Evolutionary conservation across 1,140 invertebrate genomes (phyloP).

Genomic region (Steinernema khuongi): DNA sequence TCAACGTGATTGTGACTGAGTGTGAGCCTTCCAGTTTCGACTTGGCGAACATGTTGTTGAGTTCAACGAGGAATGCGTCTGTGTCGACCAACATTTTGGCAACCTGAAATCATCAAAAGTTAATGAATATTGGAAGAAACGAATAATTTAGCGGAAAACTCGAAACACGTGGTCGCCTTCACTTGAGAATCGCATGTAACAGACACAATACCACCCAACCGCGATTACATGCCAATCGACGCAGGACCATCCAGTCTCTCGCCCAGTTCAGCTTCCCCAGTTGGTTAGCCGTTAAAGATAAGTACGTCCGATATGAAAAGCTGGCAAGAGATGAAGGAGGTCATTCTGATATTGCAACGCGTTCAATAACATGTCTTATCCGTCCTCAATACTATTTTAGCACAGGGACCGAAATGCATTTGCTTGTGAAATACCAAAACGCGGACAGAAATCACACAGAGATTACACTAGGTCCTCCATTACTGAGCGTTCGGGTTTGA

Average conservation of each 20-base stretch:
- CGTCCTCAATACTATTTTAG: too few relatives aligned
- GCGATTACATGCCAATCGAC: too few relatives aligned
- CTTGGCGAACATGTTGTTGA: slow-evolving; percentile 1
- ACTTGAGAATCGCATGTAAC: background rate
- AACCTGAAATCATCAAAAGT: background rate
- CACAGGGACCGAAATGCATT: too few relatives aligned
- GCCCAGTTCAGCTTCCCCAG: too few relatives aligned
- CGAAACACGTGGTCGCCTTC: slow-evolving; percentile 3
- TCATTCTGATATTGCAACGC: too few relatives aligned
- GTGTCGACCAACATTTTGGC: background rate
- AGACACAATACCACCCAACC: too few relatives aligned
- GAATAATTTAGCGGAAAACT: background rate
- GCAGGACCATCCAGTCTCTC: too few relatives aligned
- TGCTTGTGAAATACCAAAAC: background rate
- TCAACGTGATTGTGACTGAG: slow-evolving; percentile 1
- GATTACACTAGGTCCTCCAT: background rate
- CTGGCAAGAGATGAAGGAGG: too few relatives aligned
- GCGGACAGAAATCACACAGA: background rate
- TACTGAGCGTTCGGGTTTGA: background rate
- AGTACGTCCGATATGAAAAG: too few relatives aligned
- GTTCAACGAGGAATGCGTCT: slow-evolving; percentile 1
- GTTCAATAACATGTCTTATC: too few relatives aligned
- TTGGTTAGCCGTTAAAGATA: too few relatives aligned
- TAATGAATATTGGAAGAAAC: background rate
- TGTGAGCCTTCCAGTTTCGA: background rate